Percentiles rank a stretch among this genome's conserved stretches.
phyloP scores from a whole-genome alignment of 2,113 vertebrate genomes.

The Eonycteris spelaea region DNA sequence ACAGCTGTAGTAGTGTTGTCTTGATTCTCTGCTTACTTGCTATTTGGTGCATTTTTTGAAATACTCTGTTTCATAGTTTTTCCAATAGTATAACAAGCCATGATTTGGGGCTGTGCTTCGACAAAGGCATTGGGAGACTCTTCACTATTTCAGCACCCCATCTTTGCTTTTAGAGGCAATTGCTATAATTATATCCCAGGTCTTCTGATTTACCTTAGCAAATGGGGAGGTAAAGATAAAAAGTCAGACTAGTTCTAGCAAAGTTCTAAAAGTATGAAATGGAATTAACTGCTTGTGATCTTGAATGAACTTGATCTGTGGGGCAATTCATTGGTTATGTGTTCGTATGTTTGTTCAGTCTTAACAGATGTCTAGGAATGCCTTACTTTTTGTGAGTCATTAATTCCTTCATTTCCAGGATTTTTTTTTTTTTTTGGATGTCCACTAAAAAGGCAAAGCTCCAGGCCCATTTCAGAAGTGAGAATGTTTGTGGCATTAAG shows the following conservation, averaged over 20 bases:
- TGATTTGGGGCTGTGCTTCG: not conserved
- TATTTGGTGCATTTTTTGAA: not conserved
- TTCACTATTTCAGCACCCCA: not conserved
- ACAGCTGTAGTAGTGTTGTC: not conserved
- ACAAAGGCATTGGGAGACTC: not conserved
- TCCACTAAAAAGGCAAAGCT: constrained; percentile 21
- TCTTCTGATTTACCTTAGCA: not conserved
- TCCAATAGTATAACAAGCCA: not conserved
- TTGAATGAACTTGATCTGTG: constrained; percentile 18
- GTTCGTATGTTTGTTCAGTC: not conserved
- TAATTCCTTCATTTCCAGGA: constrained; percentile 15
- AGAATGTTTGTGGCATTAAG: constrained; percentile 35
- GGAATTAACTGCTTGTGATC: not conserved
- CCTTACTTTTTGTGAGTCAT: not conserved
- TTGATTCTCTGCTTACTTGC: not conserved
- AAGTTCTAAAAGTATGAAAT: constrained; percentile 15
- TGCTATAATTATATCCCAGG: not conserved
- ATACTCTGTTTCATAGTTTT: not conserved
- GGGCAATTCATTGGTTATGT: not conserved
- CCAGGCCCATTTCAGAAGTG: constrained; percentile 8
- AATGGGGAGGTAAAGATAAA: not conserved
- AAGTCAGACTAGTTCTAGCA: not conserved
- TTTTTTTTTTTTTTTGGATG: not conserved
- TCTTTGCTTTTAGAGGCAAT: not conserved
- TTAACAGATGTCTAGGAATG: not conserved